Percentiles rank a stretch among this genome's conserved stretches.
phyloP scores from a whole-genome alignment of 2,113 vertebrate genomes.

The Trinectes maculatus region DNA sequence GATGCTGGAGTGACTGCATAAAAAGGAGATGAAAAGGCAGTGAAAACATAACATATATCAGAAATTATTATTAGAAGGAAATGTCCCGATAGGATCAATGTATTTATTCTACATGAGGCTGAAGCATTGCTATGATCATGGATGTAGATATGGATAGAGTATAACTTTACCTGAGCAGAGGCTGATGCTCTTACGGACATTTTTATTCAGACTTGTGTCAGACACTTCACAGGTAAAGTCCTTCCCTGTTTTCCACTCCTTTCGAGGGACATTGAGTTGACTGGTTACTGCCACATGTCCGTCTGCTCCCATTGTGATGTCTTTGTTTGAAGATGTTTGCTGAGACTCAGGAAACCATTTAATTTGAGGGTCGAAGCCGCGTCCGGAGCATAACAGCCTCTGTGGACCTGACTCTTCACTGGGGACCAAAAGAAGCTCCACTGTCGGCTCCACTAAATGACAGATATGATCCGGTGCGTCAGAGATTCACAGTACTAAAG shows the following conservation, averaged over 20 bases:
- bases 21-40: too few species aligned
- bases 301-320: constrained; percentile 44
- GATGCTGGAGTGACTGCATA: too few species aligned
- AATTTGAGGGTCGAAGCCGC: constrained; percentile 72
- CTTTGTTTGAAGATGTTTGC: fast-evolving
- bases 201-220: constrained; percentile 10
- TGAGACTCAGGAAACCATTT: constrained; percentile 52
- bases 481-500: not conserved
- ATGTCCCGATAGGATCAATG: not conserved
- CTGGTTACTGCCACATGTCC: constrained; percentile 64
- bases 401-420: constrained; percentile 30
- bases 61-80: not conserved
- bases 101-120: not conserved
- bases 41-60: not conserved
- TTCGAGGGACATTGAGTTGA: constrained; percentile 37
- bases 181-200: constrained; percentile 10
- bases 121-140: not conserved
- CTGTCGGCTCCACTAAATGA: constrained; percentile 57
- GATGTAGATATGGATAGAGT: not conserved
- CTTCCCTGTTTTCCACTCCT: constrained; percentile 66
- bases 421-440: constrained; percentile 56
- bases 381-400: constrained; percentile 63
- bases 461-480: not conserved
- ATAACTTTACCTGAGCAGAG: constrained; percentile 73
- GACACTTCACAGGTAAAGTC: constrained; percentile 66